Evolutionary conservation across 2,113 vertebrate genomes (phyloP).

Genomic region (Brienomyrus longianalis): DNA sequence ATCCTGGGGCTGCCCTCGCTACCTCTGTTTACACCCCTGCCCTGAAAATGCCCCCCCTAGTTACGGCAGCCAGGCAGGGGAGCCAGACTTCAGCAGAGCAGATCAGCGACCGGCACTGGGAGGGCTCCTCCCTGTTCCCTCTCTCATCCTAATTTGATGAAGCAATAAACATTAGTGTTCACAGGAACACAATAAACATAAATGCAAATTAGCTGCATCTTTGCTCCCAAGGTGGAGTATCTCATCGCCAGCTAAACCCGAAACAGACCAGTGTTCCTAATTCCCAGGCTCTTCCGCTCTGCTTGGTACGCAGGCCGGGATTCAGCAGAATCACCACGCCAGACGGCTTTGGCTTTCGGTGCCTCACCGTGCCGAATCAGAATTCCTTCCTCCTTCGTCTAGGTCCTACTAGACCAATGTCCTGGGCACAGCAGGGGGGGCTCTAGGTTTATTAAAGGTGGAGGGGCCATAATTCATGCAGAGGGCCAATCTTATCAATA

Average conservation of each 20-base stretch:
- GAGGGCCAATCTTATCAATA: not conserved
- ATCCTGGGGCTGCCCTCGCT: not conserved
- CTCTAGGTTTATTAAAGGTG: not conserved
- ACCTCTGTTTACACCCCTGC: not conserved
- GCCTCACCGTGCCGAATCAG: not conserved
- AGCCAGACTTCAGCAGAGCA: not conserved
- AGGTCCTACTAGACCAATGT: not conserved
- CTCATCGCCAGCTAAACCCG: not conserved
- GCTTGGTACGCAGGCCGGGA: too few species aligned
- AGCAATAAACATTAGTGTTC: not conserved
- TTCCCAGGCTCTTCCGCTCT: not conserved
- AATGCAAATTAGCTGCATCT: not conserved
- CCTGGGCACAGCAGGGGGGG: not conserved
- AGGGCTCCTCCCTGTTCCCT: not conserved
- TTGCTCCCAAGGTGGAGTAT: not conserved
- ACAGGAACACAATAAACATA: conserved; percentile 7
- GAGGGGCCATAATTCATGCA: not conserved
- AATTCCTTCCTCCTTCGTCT: not conserved
- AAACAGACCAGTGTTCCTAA: not conserved
- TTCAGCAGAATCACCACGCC: conserved; percentile 12
- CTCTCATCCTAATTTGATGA: conserved; percentile 5
- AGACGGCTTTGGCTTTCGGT: conserved; percentile 19
- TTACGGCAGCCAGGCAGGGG: not conserved
- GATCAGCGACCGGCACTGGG: not conserved
- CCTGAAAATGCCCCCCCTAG: not conserved